Base-by-base conservation (phyloP, 2,113 vertebrate species). In the Equus przewalskii region DNA sequence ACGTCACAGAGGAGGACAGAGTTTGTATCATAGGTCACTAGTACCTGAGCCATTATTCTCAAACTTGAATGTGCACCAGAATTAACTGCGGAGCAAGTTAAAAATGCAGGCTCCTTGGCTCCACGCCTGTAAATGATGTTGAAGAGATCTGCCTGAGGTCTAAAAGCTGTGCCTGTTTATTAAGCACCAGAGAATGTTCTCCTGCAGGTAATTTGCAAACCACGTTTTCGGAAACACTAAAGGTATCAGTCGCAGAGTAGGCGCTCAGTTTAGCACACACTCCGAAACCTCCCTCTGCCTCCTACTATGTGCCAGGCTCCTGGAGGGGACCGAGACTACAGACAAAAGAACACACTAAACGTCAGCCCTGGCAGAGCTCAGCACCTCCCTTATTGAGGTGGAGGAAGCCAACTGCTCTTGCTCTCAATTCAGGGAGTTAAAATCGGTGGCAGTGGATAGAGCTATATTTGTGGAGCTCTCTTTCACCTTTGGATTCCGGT, bases 231-330 rank as follows among this genome's bases (percentile, higher is more conserved):
- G 88, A 89, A 65, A n/a, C 10, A 1, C n/a, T n/a, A 36, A 56
- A 6, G 9, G 4, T 14, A 22, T 62, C 21, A 28, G 67, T 19
- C 1, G 2, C 65, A 18, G 0, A 7, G 19, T 10, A 21, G 70
- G 44, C 6, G 5, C 36, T 72, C 33, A 12, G 3, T 26, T 11
- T 64, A 72, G 36, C 65, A 24, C 56, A 78, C n/a, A 9, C 9
- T 26, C 73, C 16, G 2, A 4, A 18, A 11, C 14, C 28, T 21
- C 15, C 0, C 26, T 1, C 3, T 5, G 15, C 22, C 21, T 81
- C 62, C 54, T 6, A 0, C 60, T 28, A 3, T 3, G 16, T 1
- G 5, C n/a, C 58, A 7, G 24, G 51, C 30, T 0, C 30, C 33
- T 2, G 5, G 15, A 10, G 62, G 49, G 28, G 28, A 7, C n/a